Evolutionary conservation across 2,113 vertebrate species (phyloP), one percentile per base, ranked within the genome.

Genomic region (Hippocampus barbouri): DNA sequence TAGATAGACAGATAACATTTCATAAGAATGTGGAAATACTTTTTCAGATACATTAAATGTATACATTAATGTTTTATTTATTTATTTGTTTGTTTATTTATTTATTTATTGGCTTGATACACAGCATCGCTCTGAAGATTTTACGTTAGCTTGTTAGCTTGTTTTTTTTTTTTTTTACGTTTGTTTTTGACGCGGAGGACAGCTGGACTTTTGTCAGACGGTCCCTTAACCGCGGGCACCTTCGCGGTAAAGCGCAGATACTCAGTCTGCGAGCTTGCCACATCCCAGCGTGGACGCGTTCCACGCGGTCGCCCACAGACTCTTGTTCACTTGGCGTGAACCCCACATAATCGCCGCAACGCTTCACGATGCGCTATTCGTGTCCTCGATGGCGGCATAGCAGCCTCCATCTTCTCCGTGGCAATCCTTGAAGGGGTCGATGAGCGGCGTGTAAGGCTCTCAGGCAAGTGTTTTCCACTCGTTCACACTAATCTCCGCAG

Each of bases 371-470:
- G 54, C 6, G 5, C 25, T 30, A 60, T 66, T 25, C 66, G 43
- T 68, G 71, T 64, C 76, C 7, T 38, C 43, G 57, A 66, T 60
- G 80, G 79, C 67, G 70, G 20, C 67, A 10, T 8, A 61, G 27
- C 74, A 71, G 53, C 74, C 71, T 83, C 79, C 81, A 78, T 83
- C 78, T 75, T 79, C 80, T 45, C 77, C 8, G 69, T 11, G 9
- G 56, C 10, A 1, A 38, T 61, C n/a, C 73, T 75, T 78, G 86
- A 79, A 18, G 81, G 16, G 34, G 20, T 8, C 85, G 81, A 70
- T 80, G 80, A 83, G 78, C 83, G 82, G 53, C 53, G 20, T 40
- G 76, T 56, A 47, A 63, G 68, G 82, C 81, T 82, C 66, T 79
- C 77, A 73, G 86, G 75, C 78, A 62, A 80, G 85, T 79, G 76